Conservation (phyloP, 1,140 invertebrate genomes). For the Heliothis virescens region DNA sequence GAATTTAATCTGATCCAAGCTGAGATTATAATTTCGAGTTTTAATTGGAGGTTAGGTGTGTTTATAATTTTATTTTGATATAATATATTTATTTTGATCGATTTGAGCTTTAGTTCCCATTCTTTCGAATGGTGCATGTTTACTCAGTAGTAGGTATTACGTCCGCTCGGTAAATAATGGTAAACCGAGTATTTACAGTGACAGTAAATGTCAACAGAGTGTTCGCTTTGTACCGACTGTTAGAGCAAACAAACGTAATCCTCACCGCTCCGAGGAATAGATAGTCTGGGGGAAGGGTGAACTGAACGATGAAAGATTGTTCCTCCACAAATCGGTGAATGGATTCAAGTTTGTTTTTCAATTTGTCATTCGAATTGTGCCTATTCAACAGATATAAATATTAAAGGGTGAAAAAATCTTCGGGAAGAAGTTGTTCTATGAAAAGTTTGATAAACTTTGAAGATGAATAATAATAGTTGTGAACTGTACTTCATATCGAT, state of each 20-base stretch:
- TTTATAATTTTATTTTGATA: too few species aligned
- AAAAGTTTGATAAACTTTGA: slow-evolving; percentile 1
- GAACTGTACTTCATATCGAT: too few species aligned
- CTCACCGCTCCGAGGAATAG: slow-evolving; percentile 65
- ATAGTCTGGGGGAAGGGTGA: slow-evolving; percentile 46
- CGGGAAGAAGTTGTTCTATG: not conserved
- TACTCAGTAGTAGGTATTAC: slow-evolving; percentile 62
- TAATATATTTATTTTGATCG: slow-evolving; percentile 4
- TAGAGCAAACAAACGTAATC: slow-evolving; percentile 80
- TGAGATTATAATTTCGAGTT: slow-evolving; percentile 15
- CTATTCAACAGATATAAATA: slow-evolving; percentile 31
- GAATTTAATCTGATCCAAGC: slow-evolving; percentile 3
- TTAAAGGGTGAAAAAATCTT: slow-evolving; percentile 7
- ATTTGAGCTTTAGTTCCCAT: slow-evolving; percentile 29
- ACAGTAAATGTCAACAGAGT: slow-evolving; percentile 79
- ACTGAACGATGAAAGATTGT: slow-evolving; percentile 44
- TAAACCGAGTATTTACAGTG: slow-evolving; percentile 79
- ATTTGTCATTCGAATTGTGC: slow-evolving; percentile 38
- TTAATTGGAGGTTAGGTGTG: slow-evolving; percentile 25
- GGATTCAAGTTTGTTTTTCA: slow-evolving; percentile 47
- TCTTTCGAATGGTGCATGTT: slow-evolving; percentile 45
- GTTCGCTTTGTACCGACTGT: slow-evolving; percentile 77
- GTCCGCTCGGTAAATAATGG: slow-evolving; percentile 75
- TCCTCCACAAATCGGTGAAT: slow-evolving; percentile 44
- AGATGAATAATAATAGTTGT: too few species aligned